Base-by-base conservation (phyloP, 2,797 vertebrate species). In the Schizopygopsis malacanthus region DNA sequence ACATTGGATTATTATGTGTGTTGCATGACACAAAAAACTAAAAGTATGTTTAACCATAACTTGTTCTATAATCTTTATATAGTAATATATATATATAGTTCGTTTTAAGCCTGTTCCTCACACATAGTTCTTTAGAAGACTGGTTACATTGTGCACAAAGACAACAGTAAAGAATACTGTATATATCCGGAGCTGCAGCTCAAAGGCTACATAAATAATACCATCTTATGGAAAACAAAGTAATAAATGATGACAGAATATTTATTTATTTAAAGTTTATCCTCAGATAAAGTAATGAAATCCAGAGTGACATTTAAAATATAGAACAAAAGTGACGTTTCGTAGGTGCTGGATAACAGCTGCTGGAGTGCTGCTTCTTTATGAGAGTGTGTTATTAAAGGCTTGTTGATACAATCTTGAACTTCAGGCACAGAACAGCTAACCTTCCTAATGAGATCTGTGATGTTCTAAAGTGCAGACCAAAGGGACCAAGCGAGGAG, bases 391-490 rank as follows among this genome's bases (percentile, higher is more conserved):
- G 28, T 39, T 81, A 12, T 72, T 54, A 84, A 84, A 56, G 61
- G 28, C 37, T 20, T 41, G 5, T 52, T 77, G 82, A 69, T 54
- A 77, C 13, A 69, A 22, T 84, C 59, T 77, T 69, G 16, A 15
- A 77, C 10, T 33, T 43, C 67, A 84, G 16, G 41, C 7, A 4
- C 18, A 78, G 81, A 56, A 43, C n/a, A 70, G 39, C 75, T 59
- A 79, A 70, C 39, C 63, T 84, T 56, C 18, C 25, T 84, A 84
- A 84, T 84, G 63, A 82, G 22, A 61, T 85, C n/a, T 33, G 59
- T 85, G 69, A 81, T 85, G 83, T 78, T 86, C 47, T 54, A 75
- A 73, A 69, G 33, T 20, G 47, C 54, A 63, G 22, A 70, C 80
- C 50, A 70, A 63, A 33, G 45, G 63, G 85, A 59, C 47, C 47